A percentile compares a stretch with the other conserved stretches of the same genome.
phyloP scores from a whole-genome alignment of 2,113 vertebrate species.

The Lepus timidus region DNA sequence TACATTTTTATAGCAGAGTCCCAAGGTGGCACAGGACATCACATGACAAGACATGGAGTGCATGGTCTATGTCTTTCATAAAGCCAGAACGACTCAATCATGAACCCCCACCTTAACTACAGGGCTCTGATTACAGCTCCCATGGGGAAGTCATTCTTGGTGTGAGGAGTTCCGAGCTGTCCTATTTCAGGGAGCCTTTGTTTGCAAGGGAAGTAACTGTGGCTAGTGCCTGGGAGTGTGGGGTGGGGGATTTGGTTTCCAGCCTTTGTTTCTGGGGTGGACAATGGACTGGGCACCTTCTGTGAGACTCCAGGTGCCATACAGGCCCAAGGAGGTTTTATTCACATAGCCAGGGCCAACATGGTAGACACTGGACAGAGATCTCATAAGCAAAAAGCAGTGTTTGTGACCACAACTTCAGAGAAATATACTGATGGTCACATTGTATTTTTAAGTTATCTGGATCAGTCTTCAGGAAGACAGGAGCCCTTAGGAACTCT shows the following conservation, averaged over 20 bases:
- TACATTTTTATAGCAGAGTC: no score
- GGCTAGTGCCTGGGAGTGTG: not conserved
- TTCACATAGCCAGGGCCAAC: not conserved
- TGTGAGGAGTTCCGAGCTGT: not conserved
- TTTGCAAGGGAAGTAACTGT: not conserved
- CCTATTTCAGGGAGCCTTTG: not conserved
- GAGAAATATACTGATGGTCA: not conserved
- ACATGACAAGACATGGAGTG: no score
- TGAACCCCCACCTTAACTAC: no score
- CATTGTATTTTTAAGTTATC: not conserved
- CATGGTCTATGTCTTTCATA: no score
- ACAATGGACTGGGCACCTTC: not conserved
- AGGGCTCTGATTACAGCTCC: not conserved
- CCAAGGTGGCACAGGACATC: no score
- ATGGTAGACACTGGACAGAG: not conserved
- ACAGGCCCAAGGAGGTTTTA: not conserved
- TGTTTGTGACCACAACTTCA: not conserved
- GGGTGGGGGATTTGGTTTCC: accelerated
- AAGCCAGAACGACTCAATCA: no score
- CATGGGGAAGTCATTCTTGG: not conserved
- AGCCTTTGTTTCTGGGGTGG: not conserved
- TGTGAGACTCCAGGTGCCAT: not conserved
- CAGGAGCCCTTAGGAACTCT: not conserved
- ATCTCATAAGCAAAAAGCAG: not conserved
- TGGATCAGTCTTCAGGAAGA: constrained; percentile 40